Conservation (phyloP, 2,113 vertebrate genomes). For the Sterna hirundo region DNA sequence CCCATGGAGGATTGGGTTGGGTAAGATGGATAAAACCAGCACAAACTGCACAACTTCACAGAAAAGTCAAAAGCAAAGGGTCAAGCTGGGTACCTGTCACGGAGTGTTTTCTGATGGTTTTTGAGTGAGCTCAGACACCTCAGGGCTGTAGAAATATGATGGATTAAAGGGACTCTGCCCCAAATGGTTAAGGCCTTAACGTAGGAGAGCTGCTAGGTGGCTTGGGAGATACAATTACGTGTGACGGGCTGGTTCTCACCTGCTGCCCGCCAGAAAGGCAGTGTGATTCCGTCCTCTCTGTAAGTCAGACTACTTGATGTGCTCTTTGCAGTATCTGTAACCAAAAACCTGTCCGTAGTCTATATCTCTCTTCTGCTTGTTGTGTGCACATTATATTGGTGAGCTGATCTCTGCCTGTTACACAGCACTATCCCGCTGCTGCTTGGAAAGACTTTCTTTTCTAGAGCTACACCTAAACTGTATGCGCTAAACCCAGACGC, state of each 20-base stretch:
- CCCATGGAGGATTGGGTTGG: neutral
- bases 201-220: neutral
- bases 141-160: neutral
- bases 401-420: neutral
- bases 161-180: neutral
- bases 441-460: neutral
- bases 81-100: neutral
- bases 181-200: accelerated
- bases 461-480: neutral
- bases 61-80: neutral
- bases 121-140: neutral
- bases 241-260: neutral
- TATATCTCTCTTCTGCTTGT: neutral
- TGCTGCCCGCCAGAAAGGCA: neutral
- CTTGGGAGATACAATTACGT: neutral
- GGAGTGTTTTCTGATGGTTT: neutral
- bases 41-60: neutral
- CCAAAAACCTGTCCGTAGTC: neutral
- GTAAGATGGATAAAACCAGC: neutral
- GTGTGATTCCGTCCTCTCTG: neutral
- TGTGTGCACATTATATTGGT: accelerated
- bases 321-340: neutral
- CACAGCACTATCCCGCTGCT: neutral
- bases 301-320: neutral
- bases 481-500: neutral